Evolutionary conservation across 2,888 invertebrate genomes (phyloP), one percentile per base, ranked within the genome.

Genomic region (Neelides folsomi): DNA sequence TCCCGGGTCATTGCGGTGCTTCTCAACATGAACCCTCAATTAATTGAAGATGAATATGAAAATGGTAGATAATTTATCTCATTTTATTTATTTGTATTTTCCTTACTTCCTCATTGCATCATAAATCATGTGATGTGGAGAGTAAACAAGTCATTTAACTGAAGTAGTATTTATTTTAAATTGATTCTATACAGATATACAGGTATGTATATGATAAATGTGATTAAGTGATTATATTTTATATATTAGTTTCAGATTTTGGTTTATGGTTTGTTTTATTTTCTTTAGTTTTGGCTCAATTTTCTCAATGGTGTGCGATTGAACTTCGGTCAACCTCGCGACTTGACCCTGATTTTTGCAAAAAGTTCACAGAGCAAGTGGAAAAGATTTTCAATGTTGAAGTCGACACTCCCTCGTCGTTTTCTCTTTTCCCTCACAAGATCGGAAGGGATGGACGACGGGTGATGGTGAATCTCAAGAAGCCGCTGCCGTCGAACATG

Each of bases 391-490:
- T 60, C 39, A 61, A 62, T 37, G 49, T 60, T 40, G 64, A 62
- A 19, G 52, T 58, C 27, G 58, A 51, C 41, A 61, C 56, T 49
- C 54, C 54, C 10, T 56, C 51, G 53, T 58, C 57, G 48, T 64
- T 64, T 54, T 55, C 59, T 47, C 56, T 64, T 37, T 64, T 64
- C 41, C 64, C 64, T 1, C 61, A 61, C 42, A 64, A 62, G 56
- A 55, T 61, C 4, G 59, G 62, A 16, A 52, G 49, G 16, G 62
- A 64, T 18, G 62, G 62, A 42, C 61, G 59, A 16, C 62, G 62
- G 47, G 54, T 62, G 47, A 55, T 54, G 5, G 45, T 64, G 36
- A 49, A 55, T 34, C 47, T 64, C 18, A 64, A 64, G 52, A 61
- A 59, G 44, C 57, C 59, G 27, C 16, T 62, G 10, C 54, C 50